Base-by-base conservation (phyloP, 2,113 vertebrate species). In the Motacilla alba region DNA sequence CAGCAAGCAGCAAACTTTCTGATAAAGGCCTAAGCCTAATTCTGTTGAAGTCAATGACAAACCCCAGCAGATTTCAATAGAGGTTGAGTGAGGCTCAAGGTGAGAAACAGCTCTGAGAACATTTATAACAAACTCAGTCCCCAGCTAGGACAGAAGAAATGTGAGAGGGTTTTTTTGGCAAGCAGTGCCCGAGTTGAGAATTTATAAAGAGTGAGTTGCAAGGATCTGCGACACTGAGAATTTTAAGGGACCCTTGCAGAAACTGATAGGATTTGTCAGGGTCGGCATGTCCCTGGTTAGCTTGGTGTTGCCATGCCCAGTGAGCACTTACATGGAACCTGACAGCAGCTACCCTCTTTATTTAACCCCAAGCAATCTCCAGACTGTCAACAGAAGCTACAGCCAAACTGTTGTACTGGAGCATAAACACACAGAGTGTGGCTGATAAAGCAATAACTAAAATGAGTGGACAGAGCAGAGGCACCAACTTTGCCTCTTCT, bases 11-110 rank as follows among this genome's bases (percentile, higher is more conserved):
- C 62, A 93, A 90, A 94, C 78, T 80, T 95, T 80, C 81, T 87
- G 93, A 95, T 91, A 94, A 91, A 95, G 64, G 37, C 63, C 81
- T 73, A 62, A 73, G 78, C 43, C 74, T 64, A 75, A 89, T 89
- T 91, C 63, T 58, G 13, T 4, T 85, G 78, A 96, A 86, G 85
- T 90, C 90, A 93, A 52, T 88, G 75, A 63, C 62, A 96, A 89
- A 59, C 15, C 20, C 21, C 50, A 66, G 67, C 55, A 84, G 79
- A 63, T 95, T 95, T 83, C 67, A 46, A 21, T 19, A 80, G 72
- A 85, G 62, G 67, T 10, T 74, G 78, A 69, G 72, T 43, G 56
- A 87, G 44, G 69, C 44, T 95, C 72, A 88, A 96, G 75, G 93
- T 94, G 82, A 96, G 74, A 83, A 83, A 55, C 26, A 69, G 3